Conservation (phyloP, 2,888 invertebrate species). For the Drosophila picticornis region DNA sequence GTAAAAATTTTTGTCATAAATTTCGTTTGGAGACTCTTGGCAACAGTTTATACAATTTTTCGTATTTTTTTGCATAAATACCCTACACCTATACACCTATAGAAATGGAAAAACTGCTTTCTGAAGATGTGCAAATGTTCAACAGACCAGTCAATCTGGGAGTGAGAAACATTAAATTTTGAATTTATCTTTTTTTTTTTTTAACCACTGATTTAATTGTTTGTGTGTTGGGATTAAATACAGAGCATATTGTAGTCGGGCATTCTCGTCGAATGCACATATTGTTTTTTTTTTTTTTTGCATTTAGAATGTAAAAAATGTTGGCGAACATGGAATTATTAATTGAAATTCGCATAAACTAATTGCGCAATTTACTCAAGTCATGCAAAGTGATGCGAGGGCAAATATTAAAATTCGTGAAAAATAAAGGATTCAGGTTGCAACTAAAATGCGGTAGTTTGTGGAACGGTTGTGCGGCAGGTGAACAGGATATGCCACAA, state of each 20-base stretch:
- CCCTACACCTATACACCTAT: background rate
- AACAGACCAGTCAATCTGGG: background rate
- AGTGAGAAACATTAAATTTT: background rate
- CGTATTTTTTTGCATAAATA: background rate
- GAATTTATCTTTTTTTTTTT: background rate
- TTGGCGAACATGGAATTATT: conserved; percentile 35
- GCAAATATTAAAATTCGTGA: conserved; percentile 23
- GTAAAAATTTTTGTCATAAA: conserved; percentile 74
- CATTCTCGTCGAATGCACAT: background rate
- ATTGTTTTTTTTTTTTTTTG: background rate
- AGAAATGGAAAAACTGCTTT: background rate
- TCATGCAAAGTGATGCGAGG: conserved; percentile 13
- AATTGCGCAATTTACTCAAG: conserved; percentile 56
- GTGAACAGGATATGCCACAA: background rate
- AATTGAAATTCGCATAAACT: conserved; percentile 52
- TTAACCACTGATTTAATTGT: background rate
- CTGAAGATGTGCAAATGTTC: background rate
- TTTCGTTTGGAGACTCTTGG: conserved; percentile 62
- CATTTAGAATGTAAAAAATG: conserved; percentile 19
- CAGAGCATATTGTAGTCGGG: background rate
- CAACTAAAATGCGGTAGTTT: conserved; percentile 20
- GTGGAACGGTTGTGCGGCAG: background rate
- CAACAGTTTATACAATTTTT: conserved; percentile 34
- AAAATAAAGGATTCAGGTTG: conserved; percentile 11
- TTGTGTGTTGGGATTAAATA: background rate